Base-by-base conservation (phyloP, 2,888 invertebrate genomes). In the Azorinus chamasolen region DNA sequence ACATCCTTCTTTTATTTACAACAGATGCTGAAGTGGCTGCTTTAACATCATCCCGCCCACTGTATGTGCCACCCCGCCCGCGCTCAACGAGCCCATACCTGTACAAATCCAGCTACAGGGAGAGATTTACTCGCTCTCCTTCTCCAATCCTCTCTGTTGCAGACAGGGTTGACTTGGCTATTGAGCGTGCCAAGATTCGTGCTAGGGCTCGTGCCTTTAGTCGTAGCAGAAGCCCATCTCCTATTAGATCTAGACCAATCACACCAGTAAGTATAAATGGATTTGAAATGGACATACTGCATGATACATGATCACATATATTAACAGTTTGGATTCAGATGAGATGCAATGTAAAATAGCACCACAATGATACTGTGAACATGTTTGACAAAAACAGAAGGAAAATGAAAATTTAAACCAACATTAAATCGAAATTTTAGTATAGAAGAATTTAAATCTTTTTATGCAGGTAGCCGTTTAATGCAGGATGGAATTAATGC, bases 21-120 rank as follows among this genome's bases (percentile, higher is more conserved):
- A n/a, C 72, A 90, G 90, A 90, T 83, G 79, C 73, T 37, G 90
- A 90, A 66, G 90, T 90, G 22, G 88, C 88, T 41, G 88, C 81
- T 18, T 64, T 89, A 70, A 88, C 89, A 6, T 75, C 79, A 4
- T 58, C 24, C 10, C 58, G 63, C 20, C 61, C 72, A 12, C 64
- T 69, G 25, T 32, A 70, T 27, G 22, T 68, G 0, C 54, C 66
- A 16, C 75, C 71, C 10, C 79, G 86, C 2, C 85, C 87, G 10
- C 83, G 88, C 43, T 87, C 87, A 25, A 84, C 80, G 37, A 89
- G 88, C 75, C 88, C 88, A 8, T 66, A 79, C 22, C 55, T 87
- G 54, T 83, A 84, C 73, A 79, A 82, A 62, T 75, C 84, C 3
- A 77, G 68, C 55, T 86, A 83, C 64, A 46, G 64, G 8, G 65